Percentiles rank a stretch among this genome's conserved stretches.
Conservation (phyloP, 1,140 invertebrate species). For the Triops longicaudatus region DNA sequence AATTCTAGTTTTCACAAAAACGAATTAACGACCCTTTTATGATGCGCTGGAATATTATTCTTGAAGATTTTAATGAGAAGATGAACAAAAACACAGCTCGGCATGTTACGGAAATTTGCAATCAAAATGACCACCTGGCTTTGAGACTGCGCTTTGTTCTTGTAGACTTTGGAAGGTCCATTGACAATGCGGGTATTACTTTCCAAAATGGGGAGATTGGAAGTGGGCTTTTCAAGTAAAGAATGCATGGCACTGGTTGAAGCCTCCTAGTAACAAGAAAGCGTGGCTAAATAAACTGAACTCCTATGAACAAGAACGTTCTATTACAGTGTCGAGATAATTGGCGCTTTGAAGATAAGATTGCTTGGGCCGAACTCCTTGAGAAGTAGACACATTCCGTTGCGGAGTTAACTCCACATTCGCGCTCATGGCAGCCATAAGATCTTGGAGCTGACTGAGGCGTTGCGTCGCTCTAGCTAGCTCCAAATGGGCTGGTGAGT, state of each 20-base stretch:
- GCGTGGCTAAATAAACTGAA: not conserved
- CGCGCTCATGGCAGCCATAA: not conserved
- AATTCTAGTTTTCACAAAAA: slow-evolving; percentile 9
- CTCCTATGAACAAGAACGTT: not conserved
- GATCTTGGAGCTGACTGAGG: not conserved
- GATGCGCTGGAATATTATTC: no score
- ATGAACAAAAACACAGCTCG: not conserved
- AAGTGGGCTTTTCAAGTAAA: not conserved
- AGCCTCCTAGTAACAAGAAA: not conserved
- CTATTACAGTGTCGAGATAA: not conserved
- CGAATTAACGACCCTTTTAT: no score
- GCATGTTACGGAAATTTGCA: not conserved
- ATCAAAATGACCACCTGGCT: not conserved
- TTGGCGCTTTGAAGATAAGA: not conserved
- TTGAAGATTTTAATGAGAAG: no score
- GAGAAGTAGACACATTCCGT: not conserved
- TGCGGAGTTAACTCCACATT: not conserved
- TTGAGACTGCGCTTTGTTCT: not conserved
- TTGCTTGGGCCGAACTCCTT: not conserved
- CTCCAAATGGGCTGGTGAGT: not conserved
- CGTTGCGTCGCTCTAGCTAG: not conserved
- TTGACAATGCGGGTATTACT: not conserved
- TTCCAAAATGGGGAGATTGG: not conserved
- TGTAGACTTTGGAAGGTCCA: not conserved
- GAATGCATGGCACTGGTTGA: not conserved